Evolutionary conservation across 1,140 invertebrate species (phyloP), one percentile per base, ranked within the genome.

Genomic region (Eubasilissa regina): DNA sequence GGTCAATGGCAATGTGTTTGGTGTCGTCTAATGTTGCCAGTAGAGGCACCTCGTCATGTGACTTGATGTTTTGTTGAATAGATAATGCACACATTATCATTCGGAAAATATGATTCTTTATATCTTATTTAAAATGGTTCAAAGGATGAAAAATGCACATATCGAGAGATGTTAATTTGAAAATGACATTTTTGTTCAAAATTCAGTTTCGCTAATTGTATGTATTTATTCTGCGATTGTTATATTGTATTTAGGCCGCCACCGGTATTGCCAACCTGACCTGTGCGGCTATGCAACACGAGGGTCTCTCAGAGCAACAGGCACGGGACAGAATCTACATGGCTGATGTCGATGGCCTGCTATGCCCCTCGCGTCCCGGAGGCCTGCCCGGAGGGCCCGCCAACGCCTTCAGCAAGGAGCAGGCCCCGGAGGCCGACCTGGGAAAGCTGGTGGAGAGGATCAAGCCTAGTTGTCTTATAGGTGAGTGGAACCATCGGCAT

Each of bases 231-330:
- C n/a, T n/a, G n/a, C n/a, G 48, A 51, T 51, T 15, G 9, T 13
- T 51, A 45, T 45, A 64, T 21, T 82, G 43, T 56, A 78, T 84
- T 7, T 79, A 94, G 93, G 96, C 96, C 25, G 94, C 96, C 4
- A 92, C 97, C 80, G 97, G 97, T 80, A 97, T 97, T 84, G 91
- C 96, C 3, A 93, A 95, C 87, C 89, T 98, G 35, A 93, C 95
- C 53, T 95, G 96, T 0, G 94, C 94, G 84, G 96, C 96, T 0
- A 95, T 98, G 94, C 91, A 95, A 75, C 90, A 92, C 11, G 96
- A 98, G 83, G 97, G 97, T 15, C 88, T 95, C 4, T 88, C 92
- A 0, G 87, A 91, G 80, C 88, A 94, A 81, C 93, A 98, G 82
- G 97, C 97, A 0, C 89, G 92, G 13, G 90, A 92, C 48, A 94